A percentile compares a stretch with the other conserved stretches of the same genome.
Conservation (phyloP, 23 tunicate genomes). For the Botrylloides violaceus region DNA sequence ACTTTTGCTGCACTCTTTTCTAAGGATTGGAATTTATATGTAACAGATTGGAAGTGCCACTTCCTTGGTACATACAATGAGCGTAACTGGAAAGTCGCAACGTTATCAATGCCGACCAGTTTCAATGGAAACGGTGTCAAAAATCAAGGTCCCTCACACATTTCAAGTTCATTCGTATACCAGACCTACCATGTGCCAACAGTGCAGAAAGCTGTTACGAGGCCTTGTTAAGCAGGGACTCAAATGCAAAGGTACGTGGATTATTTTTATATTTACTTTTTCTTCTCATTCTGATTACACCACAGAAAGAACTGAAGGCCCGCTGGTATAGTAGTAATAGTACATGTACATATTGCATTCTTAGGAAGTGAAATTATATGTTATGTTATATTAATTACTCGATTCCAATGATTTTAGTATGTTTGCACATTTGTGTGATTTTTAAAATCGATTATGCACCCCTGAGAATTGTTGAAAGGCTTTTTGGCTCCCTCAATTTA, state of each 20-base stretch:
- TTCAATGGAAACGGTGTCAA: slow-evolving; percentile 50
- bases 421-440: neutral
- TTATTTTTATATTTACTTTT: too few species aligned
- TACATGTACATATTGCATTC: too few species aligned
- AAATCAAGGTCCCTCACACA: slow-evolving; percentile 82
- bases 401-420: neutral
- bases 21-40: neutral
- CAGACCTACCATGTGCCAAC: slow-evolving; percentile 95
- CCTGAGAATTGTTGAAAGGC: neutral
- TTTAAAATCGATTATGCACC: neutral
- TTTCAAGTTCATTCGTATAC: slow-evolving; percentile 83
- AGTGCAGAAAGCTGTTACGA: slow-evolving; percentile 66
- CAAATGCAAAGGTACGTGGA: slow-evolving; percentile 78
- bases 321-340: too few species aligned
- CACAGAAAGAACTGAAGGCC: too few species aligned
- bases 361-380: too few species aligned
- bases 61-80: neutral
- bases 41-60: slow-evolving; percentile 17
- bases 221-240: slow-evolving; percentile 91
- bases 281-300: too few species aligned
- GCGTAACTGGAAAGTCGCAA: neutral
- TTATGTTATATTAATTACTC: too few species aligned
- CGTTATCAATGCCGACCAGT: slow-evolving; percentile 37
- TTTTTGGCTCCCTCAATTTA: neutral
- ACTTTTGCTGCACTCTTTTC: neutral